Conservation (phyloP, 2,797 vertebrate species). For the Onychomys leucogaster region DNA sequence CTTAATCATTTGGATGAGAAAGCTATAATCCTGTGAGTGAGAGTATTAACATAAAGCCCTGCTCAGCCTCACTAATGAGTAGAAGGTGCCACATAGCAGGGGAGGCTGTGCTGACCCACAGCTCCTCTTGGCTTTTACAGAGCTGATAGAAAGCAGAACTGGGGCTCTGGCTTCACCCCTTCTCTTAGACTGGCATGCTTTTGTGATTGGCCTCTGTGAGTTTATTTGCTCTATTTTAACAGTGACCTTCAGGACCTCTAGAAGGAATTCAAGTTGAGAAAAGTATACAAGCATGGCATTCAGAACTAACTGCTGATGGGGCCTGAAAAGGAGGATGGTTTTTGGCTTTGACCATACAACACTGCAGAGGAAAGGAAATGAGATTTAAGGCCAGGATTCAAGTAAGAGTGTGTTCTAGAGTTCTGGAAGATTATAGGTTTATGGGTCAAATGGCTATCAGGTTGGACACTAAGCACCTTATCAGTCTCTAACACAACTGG, state of each 20-base stretch:
- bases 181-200: neutral
- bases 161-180: neutral
- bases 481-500: neutral
- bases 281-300: neutral
- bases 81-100: neutral
- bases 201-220: neutral
- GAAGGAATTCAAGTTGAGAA: slow-evolving; percentile 26
- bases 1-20: slow-evolving; percentile 23
- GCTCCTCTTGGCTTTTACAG: neutral
- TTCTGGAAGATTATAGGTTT: slow-evolving; percentile 10
- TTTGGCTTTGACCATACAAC: slow-evolving; percentile 53
- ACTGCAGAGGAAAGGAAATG: slow-evolving; percentile 31
- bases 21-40: neutral
- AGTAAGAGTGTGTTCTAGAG: neutral
- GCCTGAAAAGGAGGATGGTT: slow-evolving; percentile 34
- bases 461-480: neutral
- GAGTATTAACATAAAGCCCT: neutral
- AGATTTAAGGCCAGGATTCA: neutral
- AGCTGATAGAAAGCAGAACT: neutral
- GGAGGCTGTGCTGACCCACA: rapidly evolving
- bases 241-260: slow-evolving; percentile 48
- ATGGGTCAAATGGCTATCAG: neutral
- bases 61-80: neutral
- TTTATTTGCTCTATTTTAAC: neutral
- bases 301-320: neutral